These are phyloP conservation scores for Drosophila insularis DNA, from an alignment of 1,140 invertebrate genomes.

Conservation along the genomic window DNA sequence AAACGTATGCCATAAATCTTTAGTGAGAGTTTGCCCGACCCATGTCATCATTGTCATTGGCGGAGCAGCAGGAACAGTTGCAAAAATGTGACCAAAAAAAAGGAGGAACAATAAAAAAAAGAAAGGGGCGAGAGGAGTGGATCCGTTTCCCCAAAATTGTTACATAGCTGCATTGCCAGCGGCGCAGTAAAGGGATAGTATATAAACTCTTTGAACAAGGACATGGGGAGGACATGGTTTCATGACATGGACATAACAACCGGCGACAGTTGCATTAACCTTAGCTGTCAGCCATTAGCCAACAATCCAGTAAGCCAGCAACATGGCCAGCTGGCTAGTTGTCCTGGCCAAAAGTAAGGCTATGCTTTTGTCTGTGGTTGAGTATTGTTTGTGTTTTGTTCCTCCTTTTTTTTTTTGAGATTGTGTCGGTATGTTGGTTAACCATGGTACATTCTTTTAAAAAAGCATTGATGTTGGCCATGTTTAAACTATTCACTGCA, in stretches of 20 bases:
- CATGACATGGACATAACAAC: slow-evolving; percentile 34
- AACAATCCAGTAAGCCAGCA: neutral
- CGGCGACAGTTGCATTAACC: slow-evolving; percentile 49
- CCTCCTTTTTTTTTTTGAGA: neutral
- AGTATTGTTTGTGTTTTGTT: neutral
- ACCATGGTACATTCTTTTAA: too few relatives aligned
- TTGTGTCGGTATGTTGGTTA: neutral
- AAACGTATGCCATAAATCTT: neutral
- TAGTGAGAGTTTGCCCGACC: neutral
- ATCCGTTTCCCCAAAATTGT: neutral
- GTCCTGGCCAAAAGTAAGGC: slow-evolving; percentile 20
- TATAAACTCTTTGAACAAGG: neutral
- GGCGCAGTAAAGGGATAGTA: slow-evolving; percentile 23
- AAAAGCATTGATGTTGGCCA: too few relatives aligned
- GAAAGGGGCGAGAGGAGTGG: too few relatives aligned
- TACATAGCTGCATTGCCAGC: slow-evolving; percentile 31
- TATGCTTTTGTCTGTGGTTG: neutral
- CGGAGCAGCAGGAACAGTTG: slow-evolving; percentile 7
- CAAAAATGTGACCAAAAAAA: slow-evolving; percentile 8
- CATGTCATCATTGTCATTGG: slow-evolving; percentile 20
- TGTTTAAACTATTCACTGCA: neutral
- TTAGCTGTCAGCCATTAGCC: slow-evolving; percentile 32
- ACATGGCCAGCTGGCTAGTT: slow-evolving; percentile 1
- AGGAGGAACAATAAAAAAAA: slow-evolving; percentile 3
- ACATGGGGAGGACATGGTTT: neutral